Evolutionary conservation across 1,140 invertebrate species (phyloP).

Genomic region (Tetragnatha versicolor): DNA sequence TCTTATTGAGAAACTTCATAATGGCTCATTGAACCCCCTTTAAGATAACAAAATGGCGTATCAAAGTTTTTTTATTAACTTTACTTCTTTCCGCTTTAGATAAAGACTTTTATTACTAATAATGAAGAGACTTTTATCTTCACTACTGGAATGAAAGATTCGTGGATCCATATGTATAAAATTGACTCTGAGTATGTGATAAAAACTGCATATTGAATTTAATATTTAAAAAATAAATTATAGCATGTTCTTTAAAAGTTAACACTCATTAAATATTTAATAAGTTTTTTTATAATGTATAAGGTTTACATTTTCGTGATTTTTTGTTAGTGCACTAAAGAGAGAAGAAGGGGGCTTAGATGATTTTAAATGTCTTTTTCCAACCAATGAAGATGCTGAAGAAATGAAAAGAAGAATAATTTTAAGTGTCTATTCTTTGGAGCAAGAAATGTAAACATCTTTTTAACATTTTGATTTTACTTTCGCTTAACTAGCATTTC

Average conservation of each 20-base stretch:
- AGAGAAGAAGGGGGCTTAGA: background rate
- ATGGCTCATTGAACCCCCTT: too few relatives aligned
- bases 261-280: background rate
- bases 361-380: constrained; percentile 23
- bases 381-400: constrained; percentile 6
- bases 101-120: background rate
- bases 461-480: too few relatives aligned
- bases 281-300: background rate
- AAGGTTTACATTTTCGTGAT: background rate
- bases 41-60: background rate
- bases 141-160: constrained; percentile 28
- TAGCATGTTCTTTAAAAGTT: background rate
- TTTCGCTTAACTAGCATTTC: background rate
- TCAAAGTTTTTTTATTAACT: constrained; percentile 1
- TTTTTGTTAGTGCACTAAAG: background rate
- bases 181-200: constrained; percentile 23
- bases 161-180: constrained; percentile 44
- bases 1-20: too few relatives aligned
- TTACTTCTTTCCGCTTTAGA: too few relatives aligned
- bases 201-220: background rate
- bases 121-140: constrained; percentile 23
- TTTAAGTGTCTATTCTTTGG: constrained; percentile 31
- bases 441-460: constrained; percentile 40
- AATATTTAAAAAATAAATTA: background rate
- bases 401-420: constrained; percentile 29